phyloP scores from a whole-genome alignment of 2,113 vertebrate species.

The Leucopsar rothschildi region DNA sequence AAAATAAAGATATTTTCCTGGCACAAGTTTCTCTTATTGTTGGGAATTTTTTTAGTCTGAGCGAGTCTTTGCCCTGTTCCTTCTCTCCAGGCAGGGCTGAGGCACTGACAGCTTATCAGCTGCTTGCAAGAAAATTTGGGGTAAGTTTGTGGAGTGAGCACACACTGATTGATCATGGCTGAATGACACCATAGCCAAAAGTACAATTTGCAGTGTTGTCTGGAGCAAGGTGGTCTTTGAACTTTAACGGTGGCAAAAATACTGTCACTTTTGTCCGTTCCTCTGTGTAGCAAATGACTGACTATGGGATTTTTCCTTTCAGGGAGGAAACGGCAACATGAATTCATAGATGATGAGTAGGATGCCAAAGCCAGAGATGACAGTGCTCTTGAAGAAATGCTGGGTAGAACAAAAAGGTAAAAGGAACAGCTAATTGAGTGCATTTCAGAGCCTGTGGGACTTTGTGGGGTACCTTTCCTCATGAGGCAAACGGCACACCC shows the following conservation, averaged over 20 bases:
- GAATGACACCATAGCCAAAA: background rate
- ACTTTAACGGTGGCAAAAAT: background rate
- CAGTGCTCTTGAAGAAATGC: slow-evolving; percentile 66
- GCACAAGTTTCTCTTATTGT: background rate
- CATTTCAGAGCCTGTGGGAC: background rate
- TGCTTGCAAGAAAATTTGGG: background rate
- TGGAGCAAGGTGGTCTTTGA: background rate
- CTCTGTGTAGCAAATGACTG: slow-evolving; percentile 22
- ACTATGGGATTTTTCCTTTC: slow-evolving; percentile 53
- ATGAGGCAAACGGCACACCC: background rate
- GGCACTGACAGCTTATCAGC: background rate
- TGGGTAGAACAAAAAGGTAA: slow-evolving; percentile 66
- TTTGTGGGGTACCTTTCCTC: background rate
- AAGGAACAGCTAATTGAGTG: slow-evolving; percentile 50
- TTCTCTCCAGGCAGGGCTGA: background rate
- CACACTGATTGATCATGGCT: background rate
- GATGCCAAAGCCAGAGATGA: slow-evolving; percentile 69
- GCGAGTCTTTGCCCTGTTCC: background rate
- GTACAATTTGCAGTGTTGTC: background rate
- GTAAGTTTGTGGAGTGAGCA: background rate
- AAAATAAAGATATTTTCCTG: background rate
- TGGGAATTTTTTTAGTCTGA: background rate
- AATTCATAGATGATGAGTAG: slow-evolving; percentile 61
- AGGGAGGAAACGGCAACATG: slow-evolving; percentile 52
- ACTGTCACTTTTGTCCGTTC: background rate